Evolutionary conservation across 1,140 invertebrate species (phyloP), one percentile per base, ranked within the genome.

Genomic region (Asobara japonica): DNA sequence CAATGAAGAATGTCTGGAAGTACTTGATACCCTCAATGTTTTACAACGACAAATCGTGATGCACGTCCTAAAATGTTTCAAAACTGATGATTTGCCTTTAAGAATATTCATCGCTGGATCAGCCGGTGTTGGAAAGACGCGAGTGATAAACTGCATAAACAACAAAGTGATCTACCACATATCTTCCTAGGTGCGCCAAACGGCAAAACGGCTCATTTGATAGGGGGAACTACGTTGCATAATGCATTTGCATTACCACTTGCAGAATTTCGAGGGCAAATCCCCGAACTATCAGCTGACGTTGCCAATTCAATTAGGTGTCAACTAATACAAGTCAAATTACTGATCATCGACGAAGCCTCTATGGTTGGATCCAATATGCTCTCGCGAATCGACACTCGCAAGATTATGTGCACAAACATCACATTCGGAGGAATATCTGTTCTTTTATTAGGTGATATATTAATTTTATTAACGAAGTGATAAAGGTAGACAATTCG

Each of bases 131-230:
- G 78, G 78, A 29, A 80, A 80, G 73, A 78, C 69, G 38, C 72
- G n/a, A 65, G 41, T 78, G 25, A 75, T 76, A 18, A 69, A 72
- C 31, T 27, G 41, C n/a, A 31, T 76, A 62, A 48, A 13, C 30
- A 60, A 60, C 36, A 67, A 45, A 67, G 25, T 18, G 18, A 30
- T 22, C 45, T 29, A 25, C 64, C 29, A 70, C 69, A 62, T 36
- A 22, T 33, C 45, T 74, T 62, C 22, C 36, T 62, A 45, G 74
- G 71, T 60, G 82, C 82, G 25, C 70, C 73, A 51, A 82, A 80
- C 0, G 83, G 83, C 16, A 83, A 82, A 76, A 82, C 83, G 13
- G 81, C 82, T 16, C 72, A 75, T 65, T 67, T 67, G 30, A 71
- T 56, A 1, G 48, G 27, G 2, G 67, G 45, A 56, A 56, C 61